phyloP scores from a whole-genome alignment of 2,113 vertebrate species.

The Meriones unguiculatus region DNA sequence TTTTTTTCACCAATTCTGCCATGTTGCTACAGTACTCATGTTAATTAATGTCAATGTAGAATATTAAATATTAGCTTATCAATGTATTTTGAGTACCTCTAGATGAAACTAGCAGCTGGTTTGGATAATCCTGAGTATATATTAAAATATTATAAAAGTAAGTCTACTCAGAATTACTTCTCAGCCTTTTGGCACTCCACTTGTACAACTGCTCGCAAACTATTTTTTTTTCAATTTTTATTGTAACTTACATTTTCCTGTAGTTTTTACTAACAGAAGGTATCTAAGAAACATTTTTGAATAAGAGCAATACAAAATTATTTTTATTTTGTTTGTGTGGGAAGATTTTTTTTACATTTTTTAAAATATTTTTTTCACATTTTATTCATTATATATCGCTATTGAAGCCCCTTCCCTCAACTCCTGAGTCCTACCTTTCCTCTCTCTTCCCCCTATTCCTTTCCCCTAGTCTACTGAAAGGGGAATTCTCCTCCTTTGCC shows the following conservation, averaged over 20 bases:
- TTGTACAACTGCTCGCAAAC: neutral
- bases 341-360: too few species aligned
- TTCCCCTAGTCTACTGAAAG: too few species aligned
- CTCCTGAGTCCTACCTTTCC: too few species aligned
- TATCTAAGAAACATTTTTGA: neutral
- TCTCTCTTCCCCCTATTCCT: too few species aligned
- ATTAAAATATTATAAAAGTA: neutral
- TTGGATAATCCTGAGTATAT: neutral
- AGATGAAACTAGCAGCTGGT: neutral
- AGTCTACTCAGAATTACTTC: neutral
- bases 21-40: neutral
- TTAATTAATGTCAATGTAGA: neutral
- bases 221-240: neutral
- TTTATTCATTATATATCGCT: too few species aligned
- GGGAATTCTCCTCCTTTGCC: too few species aligned
- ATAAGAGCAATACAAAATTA: neutral
- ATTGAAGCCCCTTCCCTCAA: too few species aligned
- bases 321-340: neutral
- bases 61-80: neutral
- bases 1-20: neutral
- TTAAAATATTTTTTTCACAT: too few species aligned
- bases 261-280: neutral
- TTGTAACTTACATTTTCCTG: neutral
- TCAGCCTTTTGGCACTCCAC: neutral
- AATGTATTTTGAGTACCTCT: neutral